Evolutionary conservation across 2,797 vertebrate genomes (phyloP).

Genomic region (Pipistrellus nathusii): DNA sequence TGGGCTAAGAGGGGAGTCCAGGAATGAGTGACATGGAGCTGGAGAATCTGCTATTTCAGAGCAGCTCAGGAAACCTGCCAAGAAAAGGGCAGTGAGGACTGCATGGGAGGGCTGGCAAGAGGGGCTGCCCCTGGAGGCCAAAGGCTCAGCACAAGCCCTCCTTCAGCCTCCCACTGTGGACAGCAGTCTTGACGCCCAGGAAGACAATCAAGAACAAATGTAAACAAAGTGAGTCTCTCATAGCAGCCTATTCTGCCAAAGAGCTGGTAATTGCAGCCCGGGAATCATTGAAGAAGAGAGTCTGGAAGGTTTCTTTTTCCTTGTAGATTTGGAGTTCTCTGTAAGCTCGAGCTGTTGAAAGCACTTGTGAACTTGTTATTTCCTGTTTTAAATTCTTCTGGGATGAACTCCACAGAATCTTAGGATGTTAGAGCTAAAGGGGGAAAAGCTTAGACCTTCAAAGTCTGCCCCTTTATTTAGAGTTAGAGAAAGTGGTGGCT

Average conservation of each 20-base stretch:
- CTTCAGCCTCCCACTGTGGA: neutral
- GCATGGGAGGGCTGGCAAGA: neutral
- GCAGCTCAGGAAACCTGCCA: neutral
- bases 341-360: neutral
- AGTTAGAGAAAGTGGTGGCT: neutral
- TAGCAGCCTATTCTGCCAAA: neutral
- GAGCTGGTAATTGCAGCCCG: neutral
- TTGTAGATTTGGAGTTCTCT: neutral
- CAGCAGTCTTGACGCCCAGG: neutral
- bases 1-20: neutral
- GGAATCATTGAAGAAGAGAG: neutral
- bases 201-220: neutral
- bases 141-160: neutral
- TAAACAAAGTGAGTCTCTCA: neutral
- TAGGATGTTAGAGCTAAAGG: neutral
- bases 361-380: neutral
- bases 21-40: fast-evolving
- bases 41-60: fast-evolving
- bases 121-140: neutral
- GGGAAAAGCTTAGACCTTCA: neutral
- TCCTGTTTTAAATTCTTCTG: neutral
- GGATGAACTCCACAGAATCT: neutral
- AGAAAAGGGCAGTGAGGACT: neutral
- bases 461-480: neutral
- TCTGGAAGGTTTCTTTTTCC: neutral